Evolutionary conservation across 2,113 vertebrate genomes (phyloP).

Genomic region (Sander vitreus): DNA sequence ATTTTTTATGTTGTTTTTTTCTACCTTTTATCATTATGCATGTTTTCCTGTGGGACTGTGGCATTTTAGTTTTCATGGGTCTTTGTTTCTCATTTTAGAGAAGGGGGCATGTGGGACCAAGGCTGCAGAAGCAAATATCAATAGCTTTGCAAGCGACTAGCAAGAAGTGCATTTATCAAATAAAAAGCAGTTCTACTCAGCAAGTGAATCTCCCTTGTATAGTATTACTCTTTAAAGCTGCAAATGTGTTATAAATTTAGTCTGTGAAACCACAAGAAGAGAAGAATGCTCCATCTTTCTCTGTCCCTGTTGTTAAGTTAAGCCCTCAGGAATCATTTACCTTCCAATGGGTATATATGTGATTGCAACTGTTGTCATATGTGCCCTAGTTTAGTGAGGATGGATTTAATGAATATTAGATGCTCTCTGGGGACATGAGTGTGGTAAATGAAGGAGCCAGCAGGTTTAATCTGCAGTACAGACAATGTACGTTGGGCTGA

Average conservation of each 20-base stretch:
- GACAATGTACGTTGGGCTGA: not conserved
- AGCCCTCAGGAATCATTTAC: conserved; percentile 37
- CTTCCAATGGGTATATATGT: conserved; percentile 18
- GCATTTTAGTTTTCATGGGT: conserved; percentile 29
- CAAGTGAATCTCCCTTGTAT: conserved; percentile 23
- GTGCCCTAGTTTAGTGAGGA: conserved; percentile 35
- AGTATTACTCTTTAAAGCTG: conserved; percentile 34
- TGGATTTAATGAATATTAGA: conserved; percentile 26
- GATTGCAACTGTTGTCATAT: conserved; percentile 24
- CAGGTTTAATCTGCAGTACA: not conserved
- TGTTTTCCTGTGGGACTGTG: conserved; percentile 41
- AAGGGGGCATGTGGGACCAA: conserved; percentile 44
- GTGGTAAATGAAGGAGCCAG: conserved; percentile 9
- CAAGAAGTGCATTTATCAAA: conserved; percentile 74
- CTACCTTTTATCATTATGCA: conserved; percentile 24
- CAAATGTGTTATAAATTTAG: conserved; percentile 28
- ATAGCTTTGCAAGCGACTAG: conserved; percentile 58
- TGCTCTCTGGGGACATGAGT: conserved; percentile 7
- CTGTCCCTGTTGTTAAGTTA: conserved; percentile 11
- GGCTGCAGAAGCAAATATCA: conserved; percentile 63
- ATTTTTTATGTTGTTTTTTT: conserved; percentile 18
- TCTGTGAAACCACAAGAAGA: conserved; percentile 9
- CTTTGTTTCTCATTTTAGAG: conserved; percentile 67
- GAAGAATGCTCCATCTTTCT: not conserved
- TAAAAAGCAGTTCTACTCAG: conserved; percentile 37